A percentile compares a stretch with the other conserved stretches of the same genome.
phyloP scores from a whole-genome alignment of 37 sponge, comb jelly and placozoan species.

The Ianthella basta region DNA sequence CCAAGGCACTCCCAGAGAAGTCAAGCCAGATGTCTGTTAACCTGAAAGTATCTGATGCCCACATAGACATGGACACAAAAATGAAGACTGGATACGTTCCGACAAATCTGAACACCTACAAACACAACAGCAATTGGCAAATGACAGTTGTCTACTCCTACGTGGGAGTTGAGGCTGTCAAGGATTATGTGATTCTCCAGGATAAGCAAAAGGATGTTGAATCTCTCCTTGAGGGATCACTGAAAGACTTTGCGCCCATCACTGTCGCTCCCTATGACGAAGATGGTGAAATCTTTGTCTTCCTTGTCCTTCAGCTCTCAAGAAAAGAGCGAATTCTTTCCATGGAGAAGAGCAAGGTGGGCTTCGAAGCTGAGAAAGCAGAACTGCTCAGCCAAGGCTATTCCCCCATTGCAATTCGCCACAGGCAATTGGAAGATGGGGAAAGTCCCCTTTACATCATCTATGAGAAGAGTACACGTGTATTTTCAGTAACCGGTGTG shows the following conservation, averaged over 20 bases:
- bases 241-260: not conserved
- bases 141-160: not conserved
- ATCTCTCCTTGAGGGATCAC: too few relatives aligned
- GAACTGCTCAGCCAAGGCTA: not conserved
- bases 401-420: not conserved
- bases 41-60: not conserved
- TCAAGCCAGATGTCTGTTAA: not conserved
- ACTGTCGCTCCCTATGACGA: not conserved
- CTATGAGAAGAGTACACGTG: not conserved
- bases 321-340: not conserved
- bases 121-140: not conserved
- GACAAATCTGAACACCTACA: not conserved
- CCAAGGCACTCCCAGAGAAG: constrained; percentile 17
- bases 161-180: not conserved
- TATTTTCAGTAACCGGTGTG: not conserved
- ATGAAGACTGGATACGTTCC: constrained; percentile 13
- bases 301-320: not conserved
- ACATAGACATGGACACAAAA: not conserved
- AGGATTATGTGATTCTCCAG: not conserved
- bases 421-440: not conserved
- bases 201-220: not conserved
- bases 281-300: not conserved
- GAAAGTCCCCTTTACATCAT: not conserved
- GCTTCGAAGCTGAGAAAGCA: not conserved
- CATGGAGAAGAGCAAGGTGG: not conserved